Evolutionary conservation across 2,797 vertebrate genomes (phyloP), one percentile per base, ranked within the genome.

Genomic region (Capromys pilorides): DNA sequence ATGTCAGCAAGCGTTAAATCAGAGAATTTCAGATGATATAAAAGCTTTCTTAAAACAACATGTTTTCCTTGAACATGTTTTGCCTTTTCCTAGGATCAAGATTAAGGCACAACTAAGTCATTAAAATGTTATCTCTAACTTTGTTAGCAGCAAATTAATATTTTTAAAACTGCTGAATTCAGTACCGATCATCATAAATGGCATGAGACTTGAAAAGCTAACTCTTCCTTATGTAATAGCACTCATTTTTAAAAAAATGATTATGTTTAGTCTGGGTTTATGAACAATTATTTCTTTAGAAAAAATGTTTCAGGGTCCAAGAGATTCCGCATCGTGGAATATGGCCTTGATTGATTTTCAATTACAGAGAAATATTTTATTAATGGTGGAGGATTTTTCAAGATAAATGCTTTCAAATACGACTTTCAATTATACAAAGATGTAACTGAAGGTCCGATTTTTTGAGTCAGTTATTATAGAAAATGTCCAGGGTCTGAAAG

Each of bases 21-120:
- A 31, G 33, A 91, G n/a, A 97, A 93, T 86, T 88, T 93, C 61
- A 96, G 95, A 90, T 51, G 71, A 84, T 9, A 61, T 91, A 84
- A 80, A 90, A 84, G 36, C 1, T 45, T 62, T 91, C 87, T 51
- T 36, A 66, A 91, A 94, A 80, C 78, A n/a, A 79, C 49, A 45
- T 66, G n/a, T 21, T 87, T 87, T 85, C n/a, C 14, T 33, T 80
- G 33, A 80, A 45, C 45, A 45, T 93, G 84, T 62, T 86, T 8
- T 93, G 57, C 33, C 69, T 71, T 91, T 93, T 28, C 49, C 31
- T 5, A 77, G 45, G 41, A 31, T 77, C 13, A 49, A 49, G 6
- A 49, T 10, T 45, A 45, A 75, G 26, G 45, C 26, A 49, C 41
- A 77, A 49, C 26, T 18, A 95, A 36, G 8, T 71, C 57, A 93